Evolutionary conservation across 2,797 vertebrate genomes (phyloP).

Genomic region (Carduelis carduelis): DNA sequence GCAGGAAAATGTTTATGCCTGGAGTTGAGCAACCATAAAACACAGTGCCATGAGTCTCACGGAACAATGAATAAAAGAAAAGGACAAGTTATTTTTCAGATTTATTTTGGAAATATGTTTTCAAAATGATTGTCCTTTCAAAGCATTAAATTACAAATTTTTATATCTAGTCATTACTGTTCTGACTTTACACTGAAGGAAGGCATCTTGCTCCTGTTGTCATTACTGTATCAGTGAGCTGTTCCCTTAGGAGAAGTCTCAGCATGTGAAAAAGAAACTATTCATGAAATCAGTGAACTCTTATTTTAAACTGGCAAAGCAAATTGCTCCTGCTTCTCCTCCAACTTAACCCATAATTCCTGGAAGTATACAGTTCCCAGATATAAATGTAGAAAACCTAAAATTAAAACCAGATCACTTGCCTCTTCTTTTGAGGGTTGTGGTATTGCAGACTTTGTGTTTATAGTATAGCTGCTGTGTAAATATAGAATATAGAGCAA

Average conservation of each 20-base stretch:
- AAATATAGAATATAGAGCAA: not conserved
- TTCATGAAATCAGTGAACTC: not conserved
- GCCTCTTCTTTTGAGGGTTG: not conserved
- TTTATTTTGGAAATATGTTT: not conserved
- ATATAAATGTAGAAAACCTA: not conserved
- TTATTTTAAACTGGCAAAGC: not conserved
- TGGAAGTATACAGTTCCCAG: not conserved
- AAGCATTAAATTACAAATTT: not conserved
- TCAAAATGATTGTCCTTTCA: not conserved
- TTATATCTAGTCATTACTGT: not conserved
- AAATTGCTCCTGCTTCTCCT: slow-evolving; percentile 2
- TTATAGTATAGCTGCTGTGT: not conserved
- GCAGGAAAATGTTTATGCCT: not conserved
- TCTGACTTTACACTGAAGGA: not conserved
- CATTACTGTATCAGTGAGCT: not conserved
- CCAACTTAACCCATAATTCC: not conserved
- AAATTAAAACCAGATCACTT: not conserved
- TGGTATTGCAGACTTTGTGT: not conserved
- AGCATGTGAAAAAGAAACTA: not conserved
- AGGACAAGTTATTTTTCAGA: not conserved
- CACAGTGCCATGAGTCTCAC: not conserved
- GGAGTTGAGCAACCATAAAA: not conserved
- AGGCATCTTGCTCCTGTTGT: not conserved
- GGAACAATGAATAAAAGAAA: not conserved
- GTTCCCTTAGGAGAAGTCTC: not conserved